These are phyloP conservation scores for Cylindroiulus punctatus DNA, from an alignment of 2,888 invertebrate genomes.

Conservation along the genomic window DNA sequence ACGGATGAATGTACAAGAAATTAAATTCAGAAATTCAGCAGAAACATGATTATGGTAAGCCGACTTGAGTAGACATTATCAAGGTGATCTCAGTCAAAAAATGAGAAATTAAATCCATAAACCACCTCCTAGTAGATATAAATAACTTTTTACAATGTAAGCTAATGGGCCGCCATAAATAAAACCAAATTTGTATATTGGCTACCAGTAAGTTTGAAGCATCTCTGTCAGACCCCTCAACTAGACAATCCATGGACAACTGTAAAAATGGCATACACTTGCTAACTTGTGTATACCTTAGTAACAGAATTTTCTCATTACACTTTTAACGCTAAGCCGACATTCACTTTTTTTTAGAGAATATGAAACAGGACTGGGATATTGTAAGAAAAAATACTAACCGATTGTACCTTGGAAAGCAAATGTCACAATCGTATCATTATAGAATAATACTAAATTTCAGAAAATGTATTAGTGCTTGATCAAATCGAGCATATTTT, in stretches of 20 bases:
- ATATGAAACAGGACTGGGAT: background rate
- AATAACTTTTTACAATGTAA: constrained; percentile 13
- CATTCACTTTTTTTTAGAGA: background rate
- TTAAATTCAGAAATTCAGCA: constrained; percentile 6
- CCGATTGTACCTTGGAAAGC: background rate
- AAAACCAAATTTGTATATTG: background rate
- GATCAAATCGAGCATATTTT: background rate
- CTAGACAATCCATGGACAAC: background rate
- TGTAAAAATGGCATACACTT: background rate
- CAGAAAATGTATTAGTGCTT: background rate
- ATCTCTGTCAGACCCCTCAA: constrained; percentile 4
- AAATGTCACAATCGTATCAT: background rate
- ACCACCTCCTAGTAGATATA: constrained; percentile 21
- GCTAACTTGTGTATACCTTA: background rate
- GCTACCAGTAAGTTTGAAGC: background rate
- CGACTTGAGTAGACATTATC: background rate
- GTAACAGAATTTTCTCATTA: background rate
- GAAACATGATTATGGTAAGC: constrained; percentile 25
- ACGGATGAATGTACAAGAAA: constrained; percentile 30
- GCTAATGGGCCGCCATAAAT: constrained; percentile 27
- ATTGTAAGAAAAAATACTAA: background rate
- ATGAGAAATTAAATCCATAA: constrained; percentile 1
- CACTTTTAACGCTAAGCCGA: background rate
- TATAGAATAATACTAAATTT: background rate
- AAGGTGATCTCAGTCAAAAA: background rate